These are phyloP conservation scores for Limnephilus rhombicus DNA, from an alignment of 2,888 invertebrate genomes.

Conservation along the genomic window DNA sequence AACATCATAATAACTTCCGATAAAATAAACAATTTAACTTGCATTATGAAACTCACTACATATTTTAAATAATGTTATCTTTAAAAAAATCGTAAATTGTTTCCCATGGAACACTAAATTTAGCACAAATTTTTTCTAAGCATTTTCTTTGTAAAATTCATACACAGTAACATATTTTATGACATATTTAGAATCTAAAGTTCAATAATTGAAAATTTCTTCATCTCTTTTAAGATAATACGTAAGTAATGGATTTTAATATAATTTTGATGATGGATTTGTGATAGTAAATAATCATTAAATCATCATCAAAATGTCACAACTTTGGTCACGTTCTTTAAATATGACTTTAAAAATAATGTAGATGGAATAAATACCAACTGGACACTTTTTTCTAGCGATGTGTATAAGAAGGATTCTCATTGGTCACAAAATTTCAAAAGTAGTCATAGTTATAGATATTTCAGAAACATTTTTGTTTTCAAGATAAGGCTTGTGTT, in stretches of 20 bases:
- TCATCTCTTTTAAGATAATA: background rate
- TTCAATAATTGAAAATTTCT: background rate
- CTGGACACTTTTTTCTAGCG: background rate
- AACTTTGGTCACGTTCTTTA: background rate
- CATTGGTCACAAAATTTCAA: background rate
- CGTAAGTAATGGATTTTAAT: background rate
- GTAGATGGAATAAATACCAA: background rate
- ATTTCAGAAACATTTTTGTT: background rate
- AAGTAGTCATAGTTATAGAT: background rate
- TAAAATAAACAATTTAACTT: slow-evolving; percentile 6
- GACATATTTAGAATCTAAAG: background rate
- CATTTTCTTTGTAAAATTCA: background rate
- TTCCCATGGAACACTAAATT: slow-evolving; percentile 17
- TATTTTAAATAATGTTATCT: too few relatives aligned
- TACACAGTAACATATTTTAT: background rate
- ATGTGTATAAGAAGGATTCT: background rate
- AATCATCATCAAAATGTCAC: background rate
- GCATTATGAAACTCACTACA: background rate
- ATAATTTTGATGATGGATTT: background rate
- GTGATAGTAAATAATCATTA: background rate
- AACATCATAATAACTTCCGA: slow-evolving; percentile 17
- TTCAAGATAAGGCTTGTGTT: background rate
- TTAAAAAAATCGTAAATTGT: background rate
- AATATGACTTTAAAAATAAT: too few relatives aligned
- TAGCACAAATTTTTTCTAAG: background rate